These are phyloP conservation scores for Harlomillsia oculata DNA, from an alignment of 1,140 invertebrate genomes.

Conservation along the genomic window DNA sequence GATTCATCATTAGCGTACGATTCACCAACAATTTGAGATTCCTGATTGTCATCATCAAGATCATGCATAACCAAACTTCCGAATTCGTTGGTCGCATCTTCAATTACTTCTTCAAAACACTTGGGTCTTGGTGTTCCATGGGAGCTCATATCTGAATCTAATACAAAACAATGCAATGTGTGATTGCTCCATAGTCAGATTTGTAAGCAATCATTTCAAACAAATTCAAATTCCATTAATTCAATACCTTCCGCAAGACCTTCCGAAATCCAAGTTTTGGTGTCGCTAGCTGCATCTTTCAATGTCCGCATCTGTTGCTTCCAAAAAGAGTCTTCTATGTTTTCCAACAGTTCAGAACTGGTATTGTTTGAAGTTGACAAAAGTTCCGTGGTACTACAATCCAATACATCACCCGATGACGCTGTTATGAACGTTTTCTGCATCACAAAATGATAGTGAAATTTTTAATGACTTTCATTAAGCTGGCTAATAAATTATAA, in stretches of 20 bases:
- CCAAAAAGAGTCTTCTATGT: too few relatives aligned
- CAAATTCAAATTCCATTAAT: background rate
- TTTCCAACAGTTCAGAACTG: too few relatives aligned
- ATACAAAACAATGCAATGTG: too few relatives aligned
- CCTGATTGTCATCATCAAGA: slow-evolving; percentile 19
- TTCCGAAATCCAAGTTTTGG: slow-evolving; percentile 7
- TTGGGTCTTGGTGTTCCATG: background rate
- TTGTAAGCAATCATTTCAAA: slow-evolving; percentile 1
- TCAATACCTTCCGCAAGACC: background rate
- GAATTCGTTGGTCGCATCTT: slow-evolving; percentile 37
- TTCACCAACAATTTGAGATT: slow-evolving; percentile 17
- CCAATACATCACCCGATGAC: too few relatives aligned
- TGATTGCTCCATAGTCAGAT: too few relatives aligned
- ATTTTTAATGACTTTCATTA: too few relatives aligned
- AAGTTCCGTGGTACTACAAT: too few relatives aligned
- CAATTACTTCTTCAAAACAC: slow-evolving; percentile 38
- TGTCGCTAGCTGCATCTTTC: slow-evolving; percentile 18
- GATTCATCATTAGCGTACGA: slow-evolving; percentile 48
- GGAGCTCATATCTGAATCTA: background rate
- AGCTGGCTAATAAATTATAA: too few relatives aligned
- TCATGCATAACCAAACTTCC: slow-evolving; percentile 26
- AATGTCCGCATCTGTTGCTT: slow-evolving; percentile 16
- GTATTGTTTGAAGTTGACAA: too few relatives aligned
- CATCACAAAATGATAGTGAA: too few relatives aligned
- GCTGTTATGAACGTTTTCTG: too few relatives aligned